Percentiles rank a stretch among this genome's conserved stretches.
Conservation (phyloP, 1,140 invertebrate genomes). For the Polypedilum vanderplanki region DNA sequence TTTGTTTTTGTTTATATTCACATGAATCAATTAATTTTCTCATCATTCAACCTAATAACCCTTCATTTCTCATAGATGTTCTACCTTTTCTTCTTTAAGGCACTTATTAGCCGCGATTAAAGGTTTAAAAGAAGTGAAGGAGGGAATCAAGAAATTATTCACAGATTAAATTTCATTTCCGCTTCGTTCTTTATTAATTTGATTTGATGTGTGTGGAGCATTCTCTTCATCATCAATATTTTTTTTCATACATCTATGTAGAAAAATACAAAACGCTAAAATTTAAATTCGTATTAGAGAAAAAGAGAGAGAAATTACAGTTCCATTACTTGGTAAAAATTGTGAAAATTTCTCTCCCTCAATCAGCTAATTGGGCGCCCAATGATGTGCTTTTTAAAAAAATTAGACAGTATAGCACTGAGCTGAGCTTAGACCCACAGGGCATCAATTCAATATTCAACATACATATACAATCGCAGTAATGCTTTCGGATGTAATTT, state of each 20-base stretch:
- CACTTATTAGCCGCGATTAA: not conserved
- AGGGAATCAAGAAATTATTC: slow-evolving; percentile 15
- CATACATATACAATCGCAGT: not conserved
- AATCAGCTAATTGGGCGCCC: slow-evolving; percentile 2
- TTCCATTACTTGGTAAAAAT: not conserved
- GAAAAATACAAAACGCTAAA: not conserved
- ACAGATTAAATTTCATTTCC: slow-evolving; percentile 19
- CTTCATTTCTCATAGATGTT: not conserved
- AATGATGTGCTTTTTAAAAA: not conserved
- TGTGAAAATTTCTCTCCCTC: not conserved
- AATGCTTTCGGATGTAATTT: slow-evolving; percentile 27
- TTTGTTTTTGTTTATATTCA: no score
- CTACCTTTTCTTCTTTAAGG: not conserved
- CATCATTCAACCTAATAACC: no score
- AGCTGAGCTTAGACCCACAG: not conserved
- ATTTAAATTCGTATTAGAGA: slow-evolving; percentile 8
- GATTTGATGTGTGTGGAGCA: not conserved
- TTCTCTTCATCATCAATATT: not conserved
- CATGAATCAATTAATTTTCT: no score
- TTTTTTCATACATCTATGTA: not conserved
- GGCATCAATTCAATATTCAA: not conserved
- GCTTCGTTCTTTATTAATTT: not conserved
- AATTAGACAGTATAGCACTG: not conserved
- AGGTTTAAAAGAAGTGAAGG: not conserved
- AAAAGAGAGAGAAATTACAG: not conserved